Conservation (phyloP, 2,888 invertebrate genomes). For the Hypolimnas misippus region DNA sequence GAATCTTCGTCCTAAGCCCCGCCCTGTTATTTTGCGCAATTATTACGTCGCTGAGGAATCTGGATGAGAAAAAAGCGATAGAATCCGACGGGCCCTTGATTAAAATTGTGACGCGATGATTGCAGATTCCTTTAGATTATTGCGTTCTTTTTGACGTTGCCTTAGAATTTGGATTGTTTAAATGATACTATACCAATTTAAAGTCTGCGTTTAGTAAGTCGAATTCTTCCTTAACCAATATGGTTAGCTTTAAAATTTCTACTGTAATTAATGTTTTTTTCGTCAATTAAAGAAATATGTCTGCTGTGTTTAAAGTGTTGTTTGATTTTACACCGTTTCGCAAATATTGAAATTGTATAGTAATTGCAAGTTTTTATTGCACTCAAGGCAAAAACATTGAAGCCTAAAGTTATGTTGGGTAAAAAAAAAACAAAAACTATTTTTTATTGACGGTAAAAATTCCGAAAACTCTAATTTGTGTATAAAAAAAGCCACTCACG, state of each 20-base stretch:
- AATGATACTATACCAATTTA: constrained; percentile 29
- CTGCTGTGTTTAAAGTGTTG: background rate
- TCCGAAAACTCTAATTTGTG: constrained; percentile 26
- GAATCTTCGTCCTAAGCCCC: constrained; percentile 49
- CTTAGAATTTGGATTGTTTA: constrained; percentile 30
- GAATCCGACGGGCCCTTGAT: constrained; percentile 75
- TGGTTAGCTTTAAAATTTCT: background rate
- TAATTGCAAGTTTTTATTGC: background rate
- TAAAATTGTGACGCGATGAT: constrained; percentile 81
- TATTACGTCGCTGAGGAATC: constrained; percentile 73
- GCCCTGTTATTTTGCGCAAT: constrained; percentile 79
- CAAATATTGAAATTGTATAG: too few species aligned
- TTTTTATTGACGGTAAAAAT: constrained; percentile 14
- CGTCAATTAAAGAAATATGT: background rate
- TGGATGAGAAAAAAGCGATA: constrained; percentile 74
- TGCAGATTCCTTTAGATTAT: constrained; percentile 51
- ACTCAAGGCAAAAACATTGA: background rate
- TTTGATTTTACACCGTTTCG: background rate
- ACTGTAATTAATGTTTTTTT: constrained; percentile 3
- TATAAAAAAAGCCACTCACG: constrained; percentile 46
- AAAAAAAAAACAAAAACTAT: background rate
- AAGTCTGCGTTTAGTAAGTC: constrained; percentile 5
- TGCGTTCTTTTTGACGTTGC: constrained; percentile 33
- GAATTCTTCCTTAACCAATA: constrained; percentile 9
- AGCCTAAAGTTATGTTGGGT: background rate